phyloP scores from a whole-genome alignment of 1,140 invertebrate genomes.

The Antheraea pernyi region DNA sequence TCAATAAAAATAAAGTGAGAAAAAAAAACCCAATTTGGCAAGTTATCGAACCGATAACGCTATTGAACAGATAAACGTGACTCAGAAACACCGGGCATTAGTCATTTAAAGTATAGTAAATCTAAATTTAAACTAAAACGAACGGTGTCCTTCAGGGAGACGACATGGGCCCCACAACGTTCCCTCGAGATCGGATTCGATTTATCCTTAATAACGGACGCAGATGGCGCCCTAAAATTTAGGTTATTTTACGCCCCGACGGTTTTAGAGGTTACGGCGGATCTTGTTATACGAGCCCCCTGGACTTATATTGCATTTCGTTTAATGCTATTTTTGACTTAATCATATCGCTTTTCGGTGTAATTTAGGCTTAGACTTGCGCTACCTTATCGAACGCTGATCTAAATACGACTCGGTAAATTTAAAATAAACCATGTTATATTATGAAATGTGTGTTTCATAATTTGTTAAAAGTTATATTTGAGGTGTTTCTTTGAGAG shows the following conservation, averaged over 20 bases:
- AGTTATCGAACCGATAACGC: too few species aligned
- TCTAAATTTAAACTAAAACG: not conserved
- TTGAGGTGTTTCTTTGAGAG: too few species aligned
- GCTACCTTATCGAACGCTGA: not conserved
- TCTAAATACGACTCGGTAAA: not conserved
- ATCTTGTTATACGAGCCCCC: not conserved
- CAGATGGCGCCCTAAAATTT: constrained; percentile 6
- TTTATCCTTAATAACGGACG: constrained; percentile 11
- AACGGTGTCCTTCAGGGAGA: not conserved
- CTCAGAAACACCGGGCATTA: too few species aligned
- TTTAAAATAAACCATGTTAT: not conserved
- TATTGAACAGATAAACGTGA: too few species aligned
- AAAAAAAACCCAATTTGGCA: too few species aligned
- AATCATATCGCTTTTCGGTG: not conserved
- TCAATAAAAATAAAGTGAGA: too few species aligned
- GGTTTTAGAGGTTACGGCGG: constrained; percentile 9
- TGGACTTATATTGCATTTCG: not conserved
- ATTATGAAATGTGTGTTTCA: not conserved
- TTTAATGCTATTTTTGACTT: not conserved
- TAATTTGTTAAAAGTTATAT: too few species aligned
- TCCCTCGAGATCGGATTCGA: constrained; percentile 8
- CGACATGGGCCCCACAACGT: not conserved
- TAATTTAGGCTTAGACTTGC: too few species aligned
- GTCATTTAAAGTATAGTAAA: too few species aligned
- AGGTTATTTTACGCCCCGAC: constrained; percentile 5